A percentile compares a stretch with the other conserved stretches of the same genome.
phyloP scores from a whole-genome alignment of 1,140 invertebrate species.

The Microplitis demolitor region DNA sequence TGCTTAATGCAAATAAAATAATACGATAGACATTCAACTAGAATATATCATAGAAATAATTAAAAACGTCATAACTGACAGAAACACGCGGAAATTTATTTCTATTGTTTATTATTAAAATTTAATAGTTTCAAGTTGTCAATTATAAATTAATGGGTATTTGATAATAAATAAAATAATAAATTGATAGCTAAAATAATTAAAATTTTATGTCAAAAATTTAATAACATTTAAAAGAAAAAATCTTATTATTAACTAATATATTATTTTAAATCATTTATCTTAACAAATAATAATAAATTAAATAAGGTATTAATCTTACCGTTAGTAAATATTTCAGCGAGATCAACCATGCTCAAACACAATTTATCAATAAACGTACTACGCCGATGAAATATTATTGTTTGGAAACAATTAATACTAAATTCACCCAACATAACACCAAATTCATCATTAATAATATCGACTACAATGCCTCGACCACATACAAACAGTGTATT shows the following conservation, averaged over 20 bases:
- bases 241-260: no score
- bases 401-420: slow-evolving; percentile 38
- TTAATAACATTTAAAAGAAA: no score
- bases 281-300: no score
- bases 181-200: no score
- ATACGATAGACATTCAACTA: background rate
- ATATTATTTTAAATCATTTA: no score
- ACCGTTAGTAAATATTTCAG: slow-evolving; percentile 39
- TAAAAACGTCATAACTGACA: no score
- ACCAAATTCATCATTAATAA: slow-evolving; percentile 39
- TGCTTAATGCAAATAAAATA: background rate
- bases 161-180: no score
- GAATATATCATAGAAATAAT: background rate
- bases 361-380: slow-evolving; percentile 36
- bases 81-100: no score
- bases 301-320: slow-evolving; percentile 12
- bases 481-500: slow-evolving; percentile 35
- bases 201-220: no score
- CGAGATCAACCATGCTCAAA: slow-evolving; percentile 29
- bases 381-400: slow-evolving; percentile 41
- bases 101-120: no score
- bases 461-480: slow-evolving; percentile 35
- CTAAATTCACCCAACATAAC: slow-evolving; percentile 38
- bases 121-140: background rate
- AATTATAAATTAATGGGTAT: background rate